phyloP scores from a whole-genome alignment of 2,888 invertebrate genomes.

The Busseola fusca region DNA sequence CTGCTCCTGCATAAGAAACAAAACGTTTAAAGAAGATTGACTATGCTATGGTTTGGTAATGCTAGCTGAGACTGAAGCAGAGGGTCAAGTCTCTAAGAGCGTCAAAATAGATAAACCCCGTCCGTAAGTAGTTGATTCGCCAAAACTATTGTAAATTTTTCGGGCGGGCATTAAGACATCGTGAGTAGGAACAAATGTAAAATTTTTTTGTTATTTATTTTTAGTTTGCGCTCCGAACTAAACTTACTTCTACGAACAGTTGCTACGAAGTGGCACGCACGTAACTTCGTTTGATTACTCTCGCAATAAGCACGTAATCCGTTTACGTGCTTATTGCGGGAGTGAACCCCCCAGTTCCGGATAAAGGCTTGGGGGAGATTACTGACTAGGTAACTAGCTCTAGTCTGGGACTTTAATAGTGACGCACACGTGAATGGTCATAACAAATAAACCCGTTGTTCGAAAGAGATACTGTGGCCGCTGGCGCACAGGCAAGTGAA shows the following conservation, averaged over 20 bases:
- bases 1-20: constrained; percentile 69
- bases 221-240: background rate
- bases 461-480: too few species aligned
- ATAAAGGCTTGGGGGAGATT: background rate
- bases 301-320: too few species aligned
- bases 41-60: background rate
- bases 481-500: too few species aligned
- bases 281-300: background rate
- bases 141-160: background rate
- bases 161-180: background rate
- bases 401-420: background rate
- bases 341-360: background rate
- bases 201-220: background rate
- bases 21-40: background rate
- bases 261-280: background rate
- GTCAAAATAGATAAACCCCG: background rate
- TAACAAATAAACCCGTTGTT: background rate
- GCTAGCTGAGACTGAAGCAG: background rate
- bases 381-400: background rate
- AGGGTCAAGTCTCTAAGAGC: background rate
- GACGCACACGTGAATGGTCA: background rate
- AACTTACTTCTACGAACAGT: background rate
- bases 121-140: background rate
- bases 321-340: background rate
- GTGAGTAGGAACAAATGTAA: background rate